Percentiles rank a stretch among this genome's conserved stretches.
Evolutionary conservation across 1,140 invertebrate genomes (phyloP).

Genomic region (Camponotus vicinus): DNA sequence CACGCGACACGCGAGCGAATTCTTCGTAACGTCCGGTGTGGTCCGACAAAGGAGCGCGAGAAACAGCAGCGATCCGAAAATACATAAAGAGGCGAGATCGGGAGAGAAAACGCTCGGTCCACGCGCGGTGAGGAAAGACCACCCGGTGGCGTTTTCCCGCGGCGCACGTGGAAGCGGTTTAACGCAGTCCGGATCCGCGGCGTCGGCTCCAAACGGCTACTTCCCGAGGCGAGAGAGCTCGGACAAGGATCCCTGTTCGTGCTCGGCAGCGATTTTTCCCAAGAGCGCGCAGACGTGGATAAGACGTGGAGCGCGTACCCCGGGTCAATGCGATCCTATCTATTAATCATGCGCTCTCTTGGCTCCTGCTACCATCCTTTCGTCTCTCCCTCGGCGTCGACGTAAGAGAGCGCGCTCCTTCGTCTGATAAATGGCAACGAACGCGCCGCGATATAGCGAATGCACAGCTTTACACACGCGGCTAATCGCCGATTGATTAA

Average conservation of each 20-base stretch:
- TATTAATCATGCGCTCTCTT: conserved; percentile 70
- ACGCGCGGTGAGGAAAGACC: conserved; percentile 57
- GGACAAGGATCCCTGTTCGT: conserved; percentile 63
- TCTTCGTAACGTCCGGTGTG: not conserved
- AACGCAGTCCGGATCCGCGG: conserved; percentile 18
- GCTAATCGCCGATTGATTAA: conserved; percentile 71
- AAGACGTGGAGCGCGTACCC: conserved; percentile 41
- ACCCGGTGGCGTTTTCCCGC: conserved; percentile 46
- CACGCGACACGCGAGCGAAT: conserved; percentile 49
- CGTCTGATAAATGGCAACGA: conserved; percentile 75
- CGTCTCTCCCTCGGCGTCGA: conserved; percentile 36
- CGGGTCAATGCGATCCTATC: conserved; percentile 74
- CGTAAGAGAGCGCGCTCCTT: conserved; percentile 67
- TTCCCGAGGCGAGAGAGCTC: conserved; percentile 41
- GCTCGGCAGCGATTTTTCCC: conserved; percentile 64
- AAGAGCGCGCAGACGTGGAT: conserved; percentile 56
- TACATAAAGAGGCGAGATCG: conserved; percentile 52
- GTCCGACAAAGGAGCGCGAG: conserved; percentile 54
- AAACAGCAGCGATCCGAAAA: conserved; percentile 35
- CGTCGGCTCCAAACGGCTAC: conserved; percentile 55
- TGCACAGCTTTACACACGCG: conserved; percentile 59
- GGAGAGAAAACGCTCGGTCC: not conserved
- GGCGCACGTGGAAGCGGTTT: conserved; percentile 70
- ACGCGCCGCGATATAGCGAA: conserved; percentile 60
- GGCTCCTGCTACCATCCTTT: conserved; percentile 37